Base-by-base conservation (phyloP, 2,888 invertebrate genomes). In the Leuctra nigra region DNA sequence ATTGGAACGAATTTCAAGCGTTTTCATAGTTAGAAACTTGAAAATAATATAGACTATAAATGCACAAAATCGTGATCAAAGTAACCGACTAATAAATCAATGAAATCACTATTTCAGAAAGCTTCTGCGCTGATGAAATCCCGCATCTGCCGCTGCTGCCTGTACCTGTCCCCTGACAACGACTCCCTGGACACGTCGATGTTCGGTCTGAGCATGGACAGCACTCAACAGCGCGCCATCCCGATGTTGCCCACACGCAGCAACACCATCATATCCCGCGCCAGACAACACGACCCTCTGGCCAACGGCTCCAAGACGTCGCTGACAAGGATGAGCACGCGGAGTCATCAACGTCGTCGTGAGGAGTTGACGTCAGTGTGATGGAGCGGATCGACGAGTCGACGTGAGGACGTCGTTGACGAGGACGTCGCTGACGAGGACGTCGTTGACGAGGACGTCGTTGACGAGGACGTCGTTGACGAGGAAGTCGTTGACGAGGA, bases 221-320 rank as follows among this genome's bases (percentile, higher is more conserved):
- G 35, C 22, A 54, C 54, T 1, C 52, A 54, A 4, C 41, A 65
- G 59, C 61, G 22, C 36, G 16, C 46, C 14, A 29, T 16, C 25
- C 25, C 41, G 33, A 50, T 33, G 24, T 39, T 36, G 9, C 48
- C 53, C 18, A 11, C 16, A 3, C 38, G 59, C 20, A 52, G 54
- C 39, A 56, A 61, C 48, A 61, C 59, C 9, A 46, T 54, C 25
- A 33, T 59, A 23, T 55, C 36, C 41, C 56, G 59, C 1, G 29
- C 50, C 24, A 35, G 53, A 33, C 38, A 56, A 11, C n/a, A 33
- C 18, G 23, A 41, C 18, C 22, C 52, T 33, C 18, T 29, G 20
- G 53, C 41, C 50, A 59, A 59, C 39, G 56, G 56, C 50, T 14
- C 23, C 14, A 7, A 22, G 9, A 33, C 55, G 18, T 22, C 25